Evolutionary conservation across 2,113 vertebrate genomes (phyloP).

Genomic region (Sinocyclocheilus anshuiensis): DNA sequence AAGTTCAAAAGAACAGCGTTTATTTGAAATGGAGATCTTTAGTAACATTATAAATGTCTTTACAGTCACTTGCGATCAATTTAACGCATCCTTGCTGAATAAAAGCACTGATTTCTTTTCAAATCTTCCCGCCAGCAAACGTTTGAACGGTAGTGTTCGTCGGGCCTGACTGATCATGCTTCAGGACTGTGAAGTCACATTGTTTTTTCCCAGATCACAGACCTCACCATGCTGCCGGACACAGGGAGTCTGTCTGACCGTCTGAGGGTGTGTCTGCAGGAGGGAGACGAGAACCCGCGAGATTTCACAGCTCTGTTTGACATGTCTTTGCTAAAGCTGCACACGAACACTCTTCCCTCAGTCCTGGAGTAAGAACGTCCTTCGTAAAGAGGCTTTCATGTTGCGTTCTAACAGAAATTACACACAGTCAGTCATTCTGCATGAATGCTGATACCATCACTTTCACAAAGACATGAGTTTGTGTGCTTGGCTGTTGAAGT

Average conservation of each 20-base stretch:
- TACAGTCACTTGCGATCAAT: too few relatives aligned
- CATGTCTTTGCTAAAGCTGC: constrained; percentile 84
- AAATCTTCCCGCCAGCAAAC: too few relatives aligned
- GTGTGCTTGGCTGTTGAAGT: too few relatives aligned
- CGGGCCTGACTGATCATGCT: background rate
- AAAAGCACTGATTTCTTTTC: too few relatives aligned
- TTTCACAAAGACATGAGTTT: too few relatives aligned
- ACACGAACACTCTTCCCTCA: constrained; percentile 85
- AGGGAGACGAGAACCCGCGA: constrained; percentile 89
- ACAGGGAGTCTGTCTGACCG: constrained; percentile 84
- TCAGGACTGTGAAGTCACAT: background rate
- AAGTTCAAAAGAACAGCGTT: too few relatives aligned
- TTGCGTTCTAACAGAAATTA: background rate
- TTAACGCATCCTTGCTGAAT: too few relatives aligned
- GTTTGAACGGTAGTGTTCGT: too few relatives aligned
- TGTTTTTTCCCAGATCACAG: constrained; percentile 81
- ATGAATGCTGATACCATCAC: too few relatives aligned
- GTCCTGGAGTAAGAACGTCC: constrained; percentile 83
- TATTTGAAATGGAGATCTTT: too few relatives aligned
- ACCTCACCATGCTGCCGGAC: constrained; percentile 92
- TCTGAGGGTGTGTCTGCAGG: constrained; percentile 89
- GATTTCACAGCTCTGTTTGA: constrained; percentile 94
- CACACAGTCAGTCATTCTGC: background rate
- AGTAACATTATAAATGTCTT: too few relatives aligned
- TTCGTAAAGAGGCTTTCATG: too few relatives aligned